Evolutionary conservation across 2,888 invertebrate genomes (phyloP), one percentile per base, ranked within the genome.

Genomic region (Mesopsocus fuscifrons): DNA sequence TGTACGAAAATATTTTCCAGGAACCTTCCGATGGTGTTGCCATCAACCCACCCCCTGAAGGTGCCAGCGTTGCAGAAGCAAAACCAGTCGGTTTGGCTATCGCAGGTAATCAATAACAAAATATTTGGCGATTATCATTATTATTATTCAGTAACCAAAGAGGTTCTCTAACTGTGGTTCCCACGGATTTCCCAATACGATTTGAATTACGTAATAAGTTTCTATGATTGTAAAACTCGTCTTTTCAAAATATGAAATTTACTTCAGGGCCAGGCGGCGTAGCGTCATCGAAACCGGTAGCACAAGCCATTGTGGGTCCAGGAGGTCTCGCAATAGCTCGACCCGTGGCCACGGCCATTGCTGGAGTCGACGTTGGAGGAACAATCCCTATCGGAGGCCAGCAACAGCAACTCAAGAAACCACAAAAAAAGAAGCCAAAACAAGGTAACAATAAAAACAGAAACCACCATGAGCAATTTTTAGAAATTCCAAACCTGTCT

Each of bases 261-360:
- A 68, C 74, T 26, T 63, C 72, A 3, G 73, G 73, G 1, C 68
- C 68, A 41, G 72, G 73, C 3, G 82, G 82, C 1, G 64, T 80
- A 3, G 82, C 82, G 17, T 71, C 77, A 0, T 72, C 79, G 4
- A 72, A 77, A 49, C 81, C 81, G 0, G 60, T 71, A 34, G 82
- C 71, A 0, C 76, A 77, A 1, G 80, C 82, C 0, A 68, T 81
- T 1, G 72, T 72, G 1, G 80, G 80, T 0, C 66, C 69, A 1
- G 71, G 71, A 33, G 81, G 81, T 0, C 57, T 78, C 6, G 80
- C 81, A 0, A 63, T 81, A 3, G 74, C 80, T 0, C 65, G 71
- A 3, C 81, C 81, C 0, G 66, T 77, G 1, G 80, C 72, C 17
- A 80, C 80, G 0, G 81, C 81, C 4, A 73, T 82, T 26, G 80